These are phyloP conservation scores for Bombyx mandarina DNA, from an alignment of 1,140 invertebrate genomes.

Conservation along the genomic window DNA sequence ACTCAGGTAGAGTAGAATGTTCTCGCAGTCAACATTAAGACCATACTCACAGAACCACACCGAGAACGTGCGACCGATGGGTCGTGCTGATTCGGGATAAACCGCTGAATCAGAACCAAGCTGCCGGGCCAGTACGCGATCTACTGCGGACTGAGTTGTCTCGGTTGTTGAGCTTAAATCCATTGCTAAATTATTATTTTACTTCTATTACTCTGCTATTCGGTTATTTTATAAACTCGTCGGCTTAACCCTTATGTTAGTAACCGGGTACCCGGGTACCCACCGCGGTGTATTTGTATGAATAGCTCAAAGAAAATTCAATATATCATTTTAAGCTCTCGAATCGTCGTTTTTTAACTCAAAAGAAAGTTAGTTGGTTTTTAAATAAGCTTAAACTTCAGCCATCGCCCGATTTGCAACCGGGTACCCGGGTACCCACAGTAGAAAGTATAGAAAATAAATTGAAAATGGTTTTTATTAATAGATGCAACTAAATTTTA, in stretches of 20 bases:
- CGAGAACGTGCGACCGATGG: too few species aligned
- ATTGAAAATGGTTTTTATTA: background rate
- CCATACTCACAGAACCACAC: too few species aligned
- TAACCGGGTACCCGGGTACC: constrained; percentile 4
- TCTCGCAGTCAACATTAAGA: too few species aligned
- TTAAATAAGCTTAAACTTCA: constrained; percentile 2
- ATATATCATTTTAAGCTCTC: constrained; percentile 6
- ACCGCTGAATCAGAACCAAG: too few species aligned
- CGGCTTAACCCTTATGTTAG: background rate
- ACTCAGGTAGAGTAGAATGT: too few species aligned
- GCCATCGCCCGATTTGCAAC: constrained; percentile 4
- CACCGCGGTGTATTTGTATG: constrained; percentile 6
- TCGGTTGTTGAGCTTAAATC: too few species aligned
- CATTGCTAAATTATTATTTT: too few species aligned
- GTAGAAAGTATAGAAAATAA: constrained; percentile 2
- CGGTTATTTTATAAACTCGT: too few species aligned
- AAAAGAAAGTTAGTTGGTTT: constrained; percentile 4
- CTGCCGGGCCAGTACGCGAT: too few species aligned
- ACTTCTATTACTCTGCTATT: too few species aligned
- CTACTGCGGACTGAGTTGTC: too few species aligned
- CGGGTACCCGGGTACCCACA: background rate
- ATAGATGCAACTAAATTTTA: constrained; percentile 2
- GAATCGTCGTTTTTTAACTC: constrained; percentile 3
- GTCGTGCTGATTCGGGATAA: too few species aligned
- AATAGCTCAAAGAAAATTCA: constrained; percentile 4